Evolutionary conservation across 1,140 invertebrate genomes (phyloP).

Genomic region (Drosophila pachea): DNA sequence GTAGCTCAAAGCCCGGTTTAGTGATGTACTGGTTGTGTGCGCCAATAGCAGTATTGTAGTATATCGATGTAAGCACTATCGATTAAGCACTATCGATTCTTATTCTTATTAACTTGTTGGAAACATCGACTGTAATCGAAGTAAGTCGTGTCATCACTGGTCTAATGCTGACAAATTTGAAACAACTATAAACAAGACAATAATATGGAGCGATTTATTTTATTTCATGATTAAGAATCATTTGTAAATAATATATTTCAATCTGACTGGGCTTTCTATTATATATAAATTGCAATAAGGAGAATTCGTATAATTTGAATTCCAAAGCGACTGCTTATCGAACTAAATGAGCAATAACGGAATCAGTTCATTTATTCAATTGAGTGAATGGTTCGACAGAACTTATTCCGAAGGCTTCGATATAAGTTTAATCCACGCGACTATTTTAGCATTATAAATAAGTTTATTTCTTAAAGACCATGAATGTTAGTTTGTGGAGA

Average conservation of each 20-base stretch:
- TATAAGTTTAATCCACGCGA: slow-evolving; percentile 25
- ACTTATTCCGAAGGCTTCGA: slow-evolving; percentile 8
- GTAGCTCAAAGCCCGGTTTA: slow-evolving; percentile 14
- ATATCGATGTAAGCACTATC: background rate
- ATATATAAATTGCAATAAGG: background rate
- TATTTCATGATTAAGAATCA: no score
- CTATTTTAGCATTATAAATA: slow-evolving; percentile 5
- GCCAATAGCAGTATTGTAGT: background rate
- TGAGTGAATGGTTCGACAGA: slow-evolving; percentile 3
- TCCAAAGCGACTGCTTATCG: background rate
- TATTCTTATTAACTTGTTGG: background rate
- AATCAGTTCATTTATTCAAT: background rate
- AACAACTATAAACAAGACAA: background rate
- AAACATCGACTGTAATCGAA: background rate
- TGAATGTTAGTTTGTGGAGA: slow-evolving; percentile 6
- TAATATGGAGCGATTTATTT: no score
- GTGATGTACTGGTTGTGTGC: slow-evolving; percentile 9
- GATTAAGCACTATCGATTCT: background rate
- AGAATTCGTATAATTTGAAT: background rate
- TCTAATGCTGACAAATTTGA: background rate
- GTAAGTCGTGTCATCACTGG: background rate
- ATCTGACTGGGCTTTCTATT: no score
- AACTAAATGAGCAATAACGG: slow-evolving; percentile 1
- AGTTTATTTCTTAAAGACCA: slow-evolving; percentile 3
- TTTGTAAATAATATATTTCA: no score